Evolutionary conservation across 2,888 invertebrate genomes (phyloP).

Genomic region (Drosophila setosimentum): DNA sequence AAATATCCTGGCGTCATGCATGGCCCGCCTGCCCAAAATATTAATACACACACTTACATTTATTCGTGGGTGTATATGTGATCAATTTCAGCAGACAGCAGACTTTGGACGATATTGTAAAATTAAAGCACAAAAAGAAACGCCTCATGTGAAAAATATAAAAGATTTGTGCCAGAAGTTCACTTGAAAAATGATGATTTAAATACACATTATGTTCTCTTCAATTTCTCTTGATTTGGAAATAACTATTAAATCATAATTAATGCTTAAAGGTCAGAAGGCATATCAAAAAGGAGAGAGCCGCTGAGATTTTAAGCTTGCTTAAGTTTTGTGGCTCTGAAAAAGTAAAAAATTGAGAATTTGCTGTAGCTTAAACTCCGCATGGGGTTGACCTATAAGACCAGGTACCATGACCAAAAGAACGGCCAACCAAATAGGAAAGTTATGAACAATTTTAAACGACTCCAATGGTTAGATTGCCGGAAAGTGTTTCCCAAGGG

Average conservation of each 20-base stretch:
- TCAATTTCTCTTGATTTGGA: neutral
- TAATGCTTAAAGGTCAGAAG: neutral
- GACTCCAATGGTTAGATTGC: too few relatives aligned
- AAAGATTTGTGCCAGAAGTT: neutral
- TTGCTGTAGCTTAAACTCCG: neutral
- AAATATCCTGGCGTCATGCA: constrained; percentile 50
- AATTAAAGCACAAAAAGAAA: constrained; percentile 41
- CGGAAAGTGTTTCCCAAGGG: neutral
- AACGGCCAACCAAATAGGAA: neutral
- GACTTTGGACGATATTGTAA: constrained; percentile 46
- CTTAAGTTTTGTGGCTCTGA: neutral
- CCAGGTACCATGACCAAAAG: neutral
- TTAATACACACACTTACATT: constrained; percentile 5
- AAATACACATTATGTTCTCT: neutral
- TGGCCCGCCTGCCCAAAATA: constrained; percentile 31
- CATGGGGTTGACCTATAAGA: neutral
- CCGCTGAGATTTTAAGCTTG: neutral
- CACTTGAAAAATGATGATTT: neutral
- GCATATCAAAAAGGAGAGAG: neutral
- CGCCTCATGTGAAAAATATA: neutral
- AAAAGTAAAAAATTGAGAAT: neutral
- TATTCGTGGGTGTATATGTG: constrained; percentile 20
- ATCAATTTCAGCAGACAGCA: constrained; percentile 45
- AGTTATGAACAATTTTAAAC: neutral
- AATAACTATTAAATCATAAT: neutral